These are phyloP conservation scores for Lucilia cuprina DNA, from an alignment of 1,140 invertebrate species.

Conservation along the genomic window DNA sequence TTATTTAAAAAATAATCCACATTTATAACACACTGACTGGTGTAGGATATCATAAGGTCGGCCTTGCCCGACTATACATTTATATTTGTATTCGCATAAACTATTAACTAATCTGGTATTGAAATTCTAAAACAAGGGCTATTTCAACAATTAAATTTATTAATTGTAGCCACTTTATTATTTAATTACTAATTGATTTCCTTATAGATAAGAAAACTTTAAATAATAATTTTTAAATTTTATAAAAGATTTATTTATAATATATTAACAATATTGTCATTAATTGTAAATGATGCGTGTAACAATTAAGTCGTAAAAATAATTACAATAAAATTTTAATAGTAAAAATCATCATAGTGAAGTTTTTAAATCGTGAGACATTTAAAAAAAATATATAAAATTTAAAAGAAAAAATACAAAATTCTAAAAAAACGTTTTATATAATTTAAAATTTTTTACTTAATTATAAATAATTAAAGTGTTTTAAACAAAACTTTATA, in stretches of 20 bases:
- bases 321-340: not conserved
- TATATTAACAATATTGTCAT: too few relatives aligned
- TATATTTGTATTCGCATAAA: not conserved
- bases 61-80: too few relatives aligned
- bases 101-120: not conserved
- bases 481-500: not conserved
- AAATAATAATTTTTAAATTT: not conserved
- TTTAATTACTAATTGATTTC: not conserved
- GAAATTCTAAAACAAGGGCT: not conserved
- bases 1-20: too few relatives aligned
- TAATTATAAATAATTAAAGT: too few relatives aligned
- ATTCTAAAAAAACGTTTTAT: too few relatives aligned
- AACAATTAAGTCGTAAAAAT: too few relatives aligned
- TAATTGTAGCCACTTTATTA: not conserved
- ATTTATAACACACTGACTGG: too few relatives aligned
- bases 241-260: too few relatives aligned
- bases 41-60: too few relatives aligned
- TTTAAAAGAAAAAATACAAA: not conserved
- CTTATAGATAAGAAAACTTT: not conserved
- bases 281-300: too few relatives aligned
- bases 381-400: too few relatives aligned
- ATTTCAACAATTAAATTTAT: not conserved
- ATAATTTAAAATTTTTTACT: too few relatives aligned
- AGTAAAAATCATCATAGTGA: not conserved
- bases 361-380: not conserved